These are phyloP conservation scores for Fratercula arctica DNA, from an alignment of 2,797 vertebrate genomes.

Conservation along the genomic window DNA sequence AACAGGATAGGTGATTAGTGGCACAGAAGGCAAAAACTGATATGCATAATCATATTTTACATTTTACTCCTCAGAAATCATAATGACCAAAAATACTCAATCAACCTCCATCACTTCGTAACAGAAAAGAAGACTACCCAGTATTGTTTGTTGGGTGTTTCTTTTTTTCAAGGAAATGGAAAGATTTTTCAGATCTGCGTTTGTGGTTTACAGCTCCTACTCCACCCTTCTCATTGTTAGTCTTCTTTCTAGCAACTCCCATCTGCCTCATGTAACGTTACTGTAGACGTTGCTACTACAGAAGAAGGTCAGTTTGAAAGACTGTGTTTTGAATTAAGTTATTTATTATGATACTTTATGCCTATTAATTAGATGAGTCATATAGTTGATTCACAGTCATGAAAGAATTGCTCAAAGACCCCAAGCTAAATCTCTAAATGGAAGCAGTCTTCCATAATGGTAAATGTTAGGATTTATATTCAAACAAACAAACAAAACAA, in stretches of 20 bases:
- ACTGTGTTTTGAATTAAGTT: background rate
- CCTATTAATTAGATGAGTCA: conserved; percentile 31
- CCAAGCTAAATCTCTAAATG: background rate
- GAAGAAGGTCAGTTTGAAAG: background rate
- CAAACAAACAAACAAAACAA: background rate
- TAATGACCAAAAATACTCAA: background rate
- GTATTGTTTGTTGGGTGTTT: background rate
- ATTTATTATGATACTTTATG: background rate
- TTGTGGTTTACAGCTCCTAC: background rate
- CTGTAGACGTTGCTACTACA: background rate
- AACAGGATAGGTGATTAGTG: background rate
- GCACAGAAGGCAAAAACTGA: background rate
- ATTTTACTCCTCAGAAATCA: background rate
- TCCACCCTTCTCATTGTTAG: background rate
- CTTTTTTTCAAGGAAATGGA: background rate
- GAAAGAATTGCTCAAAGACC: background rate
- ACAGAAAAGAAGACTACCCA: background rate
- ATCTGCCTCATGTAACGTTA: background rate
- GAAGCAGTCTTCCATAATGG: background rate
- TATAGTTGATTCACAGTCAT: background rate
- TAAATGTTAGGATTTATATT: background rate
- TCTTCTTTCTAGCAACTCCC: background rate
- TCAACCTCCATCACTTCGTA: background rate
- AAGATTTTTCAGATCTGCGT: background rate
- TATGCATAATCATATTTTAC: background rate